Conservation (phyloP, 2,797 vertebrate species). For the Columba guinea region DNA sequence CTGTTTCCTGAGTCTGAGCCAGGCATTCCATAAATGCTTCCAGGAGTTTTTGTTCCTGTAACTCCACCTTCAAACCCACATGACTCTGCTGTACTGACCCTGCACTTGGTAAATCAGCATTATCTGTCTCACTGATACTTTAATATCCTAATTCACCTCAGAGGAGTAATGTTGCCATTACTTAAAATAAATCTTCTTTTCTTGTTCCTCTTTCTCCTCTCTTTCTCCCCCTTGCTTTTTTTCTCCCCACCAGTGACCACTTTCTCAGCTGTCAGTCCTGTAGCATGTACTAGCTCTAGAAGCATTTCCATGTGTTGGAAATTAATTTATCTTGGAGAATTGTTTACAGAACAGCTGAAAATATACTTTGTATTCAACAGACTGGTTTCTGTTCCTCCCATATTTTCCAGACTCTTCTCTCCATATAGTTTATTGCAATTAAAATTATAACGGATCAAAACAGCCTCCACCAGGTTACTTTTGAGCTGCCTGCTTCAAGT, state of each 20-base stretch:
- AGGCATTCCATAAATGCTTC: background rate
- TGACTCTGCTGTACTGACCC: background rate
- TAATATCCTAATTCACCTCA: background rate
- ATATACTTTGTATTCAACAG: background rate
- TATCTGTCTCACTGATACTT: background rate
- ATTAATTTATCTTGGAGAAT: background rate
- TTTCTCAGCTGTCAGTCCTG: background rate
- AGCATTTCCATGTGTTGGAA: background rate
- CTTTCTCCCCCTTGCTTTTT: background rate
- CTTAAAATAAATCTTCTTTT: background rate
- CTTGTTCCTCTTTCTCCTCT: background rate
- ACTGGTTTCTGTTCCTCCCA: background rate
- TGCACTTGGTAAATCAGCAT: accelerated
- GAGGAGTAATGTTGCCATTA: background rate
- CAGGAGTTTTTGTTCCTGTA: background rate
- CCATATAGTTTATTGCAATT: background rate
- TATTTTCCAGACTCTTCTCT: background rate
- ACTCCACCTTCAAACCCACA: accelerated
- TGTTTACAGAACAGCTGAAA: background rate
- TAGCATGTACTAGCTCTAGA: background rate
- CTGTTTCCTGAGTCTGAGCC: background rate
- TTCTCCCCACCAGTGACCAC: background rate
- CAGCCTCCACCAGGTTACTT: background rate
- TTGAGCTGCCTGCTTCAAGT: background rate
- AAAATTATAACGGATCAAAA: background rate